Percentiles rank a stretch among this genome's conserved stretches.
phyloP scores from a whole-genome alignment of 1,140 invertebrate species.

The Neodiprion lecontei region DNA sequence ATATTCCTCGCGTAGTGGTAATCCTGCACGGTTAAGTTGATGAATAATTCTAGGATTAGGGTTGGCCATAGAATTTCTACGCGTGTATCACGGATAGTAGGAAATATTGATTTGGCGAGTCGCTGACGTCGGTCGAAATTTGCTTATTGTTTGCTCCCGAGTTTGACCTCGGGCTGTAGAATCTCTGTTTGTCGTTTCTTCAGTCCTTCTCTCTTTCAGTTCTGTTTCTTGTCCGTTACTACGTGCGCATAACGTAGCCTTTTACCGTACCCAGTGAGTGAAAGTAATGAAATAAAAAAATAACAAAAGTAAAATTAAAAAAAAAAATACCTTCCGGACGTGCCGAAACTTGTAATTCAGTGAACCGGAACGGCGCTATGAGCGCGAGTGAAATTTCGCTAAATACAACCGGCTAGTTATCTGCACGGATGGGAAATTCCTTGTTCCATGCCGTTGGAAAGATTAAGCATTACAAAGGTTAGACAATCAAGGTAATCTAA shows the following conservation, averaged over 20 bases:
- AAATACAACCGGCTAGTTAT: too few relatives aligned
- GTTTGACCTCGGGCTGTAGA: neutral
- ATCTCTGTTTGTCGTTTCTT: neutral
- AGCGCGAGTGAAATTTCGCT: too few relatives aligned
- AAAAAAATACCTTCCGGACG: neutral
- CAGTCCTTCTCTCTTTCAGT: neutral
- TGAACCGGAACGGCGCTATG: neutral
- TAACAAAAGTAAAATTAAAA: neutral
- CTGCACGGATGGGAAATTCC: neutral
- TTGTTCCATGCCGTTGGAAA: neutral
- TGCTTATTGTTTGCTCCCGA: neutral
- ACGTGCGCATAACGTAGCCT: neutral
- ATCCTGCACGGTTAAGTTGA: neutral
- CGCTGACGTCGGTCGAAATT: neutral
- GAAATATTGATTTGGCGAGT: neutral
- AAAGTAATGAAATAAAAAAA: neutral
- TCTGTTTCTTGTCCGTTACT: neutral
- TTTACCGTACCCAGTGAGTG: neutral
- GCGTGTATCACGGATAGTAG: neutral
- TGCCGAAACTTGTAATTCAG: conserved; percentile 1
- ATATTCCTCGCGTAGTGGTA: too few relatives aligned
- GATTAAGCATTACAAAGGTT: neutral
- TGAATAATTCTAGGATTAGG: neutral
- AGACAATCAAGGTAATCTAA: neutral
- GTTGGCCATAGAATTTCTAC: neutral